Percentiles rank a stretch among this genome's conserved stretches.
phyloP scores from a whole-genome alignment of 2,797 vertebrate species.

The Argentina silus region DNA sequence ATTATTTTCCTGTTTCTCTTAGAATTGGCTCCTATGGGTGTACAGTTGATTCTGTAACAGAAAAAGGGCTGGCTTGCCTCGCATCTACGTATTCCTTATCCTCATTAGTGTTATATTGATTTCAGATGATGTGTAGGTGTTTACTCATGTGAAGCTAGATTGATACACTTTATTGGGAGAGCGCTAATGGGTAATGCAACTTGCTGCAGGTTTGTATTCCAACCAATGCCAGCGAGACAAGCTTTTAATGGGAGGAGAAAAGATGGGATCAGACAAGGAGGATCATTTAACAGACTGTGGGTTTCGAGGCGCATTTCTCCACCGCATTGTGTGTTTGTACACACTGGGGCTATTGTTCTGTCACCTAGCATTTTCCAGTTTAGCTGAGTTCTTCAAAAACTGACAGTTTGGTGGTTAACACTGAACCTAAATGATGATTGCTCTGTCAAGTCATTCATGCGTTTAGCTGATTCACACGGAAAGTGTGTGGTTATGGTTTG shows the following conservation, averaged over 20 bases:
- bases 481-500: no score
- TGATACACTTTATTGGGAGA: slow-evolving; percentile 41
- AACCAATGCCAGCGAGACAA: slow-evolving; percentile 28
- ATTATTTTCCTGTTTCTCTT: not conserved
- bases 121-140: slow-evolving; percentile 45
- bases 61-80: not conserved
- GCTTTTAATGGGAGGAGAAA: slow-evolving; percentile 19
- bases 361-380: no score
- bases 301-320: no score
- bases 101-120: slow-evolving; percentile 46
- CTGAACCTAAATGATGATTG: no score
- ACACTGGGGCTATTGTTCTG: no score
- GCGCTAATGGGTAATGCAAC: slow-evolving; percentile 42
- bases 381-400: no score
- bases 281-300: not conserved
- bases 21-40: slow-evolving; percentile 2
- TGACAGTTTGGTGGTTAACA: no score
- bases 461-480: no score
- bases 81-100: slow-evolving; percentile 3
- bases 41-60: not conserved
- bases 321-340: no score
- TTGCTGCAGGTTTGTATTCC: slow-evolving; percentile 31
- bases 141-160: slow-evolving; percentile 54
- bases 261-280: slow-evolving; percentile 7
- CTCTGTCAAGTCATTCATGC: no score